Conservation (phyloP, 2,888 invertebrate genomes). For the Lapara coniferarum region DNA sequence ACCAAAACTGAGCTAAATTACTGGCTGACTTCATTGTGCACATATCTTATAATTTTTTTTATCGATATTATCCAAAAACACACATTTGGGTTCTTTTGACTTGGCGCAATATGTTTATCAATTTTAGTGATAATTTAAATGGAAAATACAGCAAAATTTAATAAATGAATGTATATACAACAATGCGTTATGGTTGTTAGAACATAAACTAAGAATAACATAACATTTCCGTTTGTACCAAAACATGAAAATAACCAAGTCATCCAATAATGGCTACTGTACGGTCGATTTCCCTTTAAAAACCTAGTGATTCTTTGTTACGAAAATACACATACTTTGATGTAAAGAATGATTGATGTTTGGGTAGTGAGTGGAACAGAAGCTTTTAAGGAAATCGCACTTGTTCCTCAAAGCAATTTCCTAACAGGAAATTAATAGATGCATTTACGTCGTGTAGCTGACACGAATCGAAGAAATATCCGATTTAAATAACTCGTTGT, state of each 20-base stretch:
- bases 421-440: slow-evolving; percentile 75
- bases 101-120: background rate
- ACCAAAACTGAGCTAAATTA: slow-evolving; percentile 68
- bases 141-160: background rate
- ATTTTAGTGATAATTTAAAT: slow-evolving; percentile 14
- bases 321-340: slow-evolving; percentile 33
- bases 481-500: background rate
- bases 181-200: too few species aligned
- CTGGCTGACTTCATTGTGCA: slow-evolving; percentile 60
- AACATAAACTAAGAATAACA: background rate
- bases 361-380: slow-evolving; percentile 55
- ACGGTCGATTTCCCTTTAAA: slow-evolving; percentile 40
- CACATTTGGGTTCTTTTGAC: slow-evolving; percentile 18
- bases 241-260: slow-evolving; percentile 24
- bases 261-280: slow-evolving; percentile 32
- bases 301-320: slow-evolving; percentile 52
- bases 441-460: slow-evolving; percentile 40
- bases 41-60: slow-evolving; percentile 33
- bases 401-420: slow-evolving; percentile 70
- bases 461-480: background rate
- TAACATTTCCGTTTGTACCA: slow-evolving; percentile 6
- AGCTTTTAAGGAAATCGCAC: slow-evolving; percentile 68
- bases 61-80: slow-evolving; percentile 23
- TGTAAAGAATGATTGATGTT: slow-evolving; percentile 62
- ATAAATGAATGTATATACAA: too few species aligned